A percentile compares a stretch with the other conserved stretches of the same genome.
These are phyloP conservation scores for Pycnonotus jocosus DNA, from an alignment of 2,113 vertebrate genomes.

Conservation along the genomic window DNA sequence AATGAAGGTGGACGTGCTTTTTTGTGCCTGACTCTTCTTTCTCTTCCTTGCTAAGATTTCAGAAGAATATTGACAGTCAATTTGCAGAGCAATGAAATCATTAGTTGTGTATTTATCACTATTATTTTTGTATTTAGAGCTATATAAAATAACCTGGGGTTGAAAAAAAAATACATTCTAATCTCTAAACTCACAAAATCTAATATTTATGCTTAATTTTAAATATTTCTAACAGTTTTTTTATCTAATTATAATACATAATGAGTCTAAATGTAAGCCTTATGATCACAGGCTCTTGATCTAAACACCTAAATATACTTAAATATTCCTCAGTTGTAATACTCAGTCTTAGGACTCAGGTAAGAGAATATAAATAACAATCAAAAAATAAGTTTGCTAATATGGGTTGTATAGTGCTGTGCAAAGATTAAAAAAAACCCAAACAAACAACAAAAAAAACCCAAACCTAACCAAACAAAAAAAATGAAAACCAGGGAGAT, in stretches of 20 bases:
- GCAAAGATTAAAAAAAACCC: not conserved
- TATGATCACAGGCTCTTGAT: not conserved
- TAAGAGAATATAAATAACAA: not conserved
- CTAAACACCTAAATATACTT: not conserved
- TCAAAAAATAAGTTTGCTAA: not conserved
- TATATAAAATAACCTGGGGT: not conserved
- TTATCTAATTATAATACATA: not conserved
- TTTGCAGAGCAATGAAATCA: not conserved
- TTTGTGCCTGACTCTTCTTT: not conserved
- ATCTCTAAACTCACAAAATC: not conserved
- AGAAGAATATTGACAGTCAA: not conserved
- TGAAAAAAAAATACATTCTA: not conserved
- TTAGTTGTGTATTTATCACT: not conserved
- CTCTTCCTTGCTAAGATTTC: not conserved
- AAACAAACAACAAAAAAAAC: too few relatives aligned
- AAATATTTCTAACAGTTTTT: not conserved
- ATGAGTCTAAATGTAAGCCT: not conserved
- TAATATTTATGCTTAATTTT: not conserved
- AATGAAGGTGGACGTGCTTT: not conserved
- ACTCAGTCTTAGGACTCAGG: accelerated
- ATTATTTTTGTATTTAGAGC: not conserved
- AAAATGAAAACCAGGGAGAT: not conserved
- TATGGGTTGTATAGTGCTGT: not conserved
- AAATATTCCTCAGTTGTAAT: not conserved
- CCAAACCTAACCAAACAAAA: too few relatives aligned